Percentiles rank a stretch among this genome's conserved stretches.
phyloP scores from a whole-genome alignment of 2,113 vertebrate species.

The Channa maculata region DNA sequence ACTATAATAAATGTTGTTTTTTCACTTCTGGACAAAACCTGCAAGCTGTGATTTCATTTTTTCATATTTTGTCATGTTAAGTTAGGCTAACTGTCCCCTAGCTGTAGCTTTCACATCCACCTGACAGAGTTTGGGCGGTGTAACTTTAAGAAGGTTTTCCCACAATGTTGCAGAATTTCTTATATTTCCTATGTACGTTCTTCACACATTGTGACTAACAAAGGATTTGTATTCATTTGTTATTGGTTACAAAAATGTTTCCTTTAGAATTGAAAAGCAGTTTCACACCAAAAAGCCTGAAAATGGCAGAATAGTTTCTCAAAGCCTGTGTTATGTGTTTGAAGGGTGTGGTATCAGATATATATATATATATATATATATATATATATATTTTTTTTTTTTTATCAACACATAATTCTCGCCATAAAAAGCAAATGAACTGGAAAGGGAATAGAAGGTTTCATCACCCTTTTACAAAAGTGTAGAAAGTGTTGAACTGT shows the following conservation, averaged over 20 bases:
- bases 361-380: no score
- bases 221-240: constrained; percentile 29
- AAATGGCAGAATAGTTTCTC: constrained; percentile 53
- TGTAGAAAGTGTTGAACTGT: constrained; percentile 40
- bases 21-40: not conserved
- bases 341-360: constrained; percentile 41
- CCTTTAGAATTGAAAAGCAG: constrained; percentile 55
- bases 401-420: constrained; percentile 49
- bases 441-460: constrained; percentile 55
- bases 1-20: not conserved
- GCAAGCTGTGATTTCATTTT: no score
- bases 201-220: constrained; percentile 45
- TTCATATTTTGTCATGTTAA: not conserved
- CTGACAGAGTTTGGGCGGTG: not conserved
- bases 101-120: constrained; percentile 2
- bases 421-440: constrained; percentile 65
- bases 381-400: not conserved
- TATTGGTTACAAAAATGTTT: constrained; percentile 57
- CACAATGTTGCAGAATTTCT: constrained; percentile 28
- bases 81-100: not conserved
- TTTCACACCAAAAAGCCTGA: constrained; percentile 65
- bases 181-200: constrained; percentile 1
- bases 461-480: constrained; percentile 56
- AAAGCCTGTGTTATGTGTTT: constrained; percentile 54
- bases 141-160: constrained; percentile 18